Evolutionary conservation across 2,797 vertebrate species (phyloP), one percentile per base, ranked within the genome.

Genomic region (Dendrocincla fuliginosa): DNA sequence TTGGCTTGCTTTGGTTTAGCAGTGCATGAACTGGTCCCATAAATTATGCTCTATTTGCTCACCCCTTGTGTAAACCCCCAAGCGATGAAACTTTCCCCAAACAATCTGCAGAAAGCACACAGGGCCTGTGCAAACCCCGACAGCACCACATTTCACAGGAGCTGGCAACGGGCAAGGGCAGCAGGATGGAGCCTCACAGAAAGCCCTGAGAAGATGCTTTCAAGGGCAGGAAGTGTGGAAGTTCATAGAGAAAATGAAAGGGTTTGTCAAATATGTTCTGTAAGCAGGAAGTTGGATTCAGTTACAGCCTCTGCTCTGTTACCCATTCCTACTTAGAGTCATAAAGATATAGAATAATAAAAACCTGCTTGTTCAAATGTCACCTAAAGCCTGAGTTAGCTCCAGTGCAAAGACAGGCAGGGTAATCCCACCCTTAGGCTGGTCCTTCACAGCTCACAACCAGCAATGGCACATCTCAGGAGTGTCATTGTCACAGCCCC

Each of bases 341-440:
- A 25, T 0, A 50, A 3, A 80, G 32, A 39, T 8, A 19, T 0
- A 49, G n/a, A 63, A 22, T 6, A 68, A 49, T 23, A 23, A 83
- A 91, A 83, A 37, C 4, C 14, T 80, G 49, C 46, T 69, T 59
- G 39, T 5, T 61, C 56, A 73, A 57, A 27, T 11, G n/a, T 13
- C 80, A 73, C 32, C 56, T 32, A 39, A 79, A 47, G 59, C n/a
- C 30, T 8, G 41, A 30, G 35, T 33, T 3, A 70, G 52, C 61
- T 60, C 57, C 52, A n/a, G 42, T 5, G n/a, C 2, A 10, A 47
- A 67, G 52, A 47, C 32, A 8, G 2, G 68, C 46, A 77, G 27
- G 55, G 14, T 6, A 64, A 61, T 35, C 10, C 25, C 16, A 13
- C 7, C 37, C 42, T 52, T 19, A 42, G 18, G 37, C 18, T 47